A percentile compares a stretch with the other conserved stretches of the same genome.
These are phyloP conservation scores for Leucopternis melanops DNA, from an alignment of 2,113 vertebrate genomes.

Conservation along the genomic window DNA sequence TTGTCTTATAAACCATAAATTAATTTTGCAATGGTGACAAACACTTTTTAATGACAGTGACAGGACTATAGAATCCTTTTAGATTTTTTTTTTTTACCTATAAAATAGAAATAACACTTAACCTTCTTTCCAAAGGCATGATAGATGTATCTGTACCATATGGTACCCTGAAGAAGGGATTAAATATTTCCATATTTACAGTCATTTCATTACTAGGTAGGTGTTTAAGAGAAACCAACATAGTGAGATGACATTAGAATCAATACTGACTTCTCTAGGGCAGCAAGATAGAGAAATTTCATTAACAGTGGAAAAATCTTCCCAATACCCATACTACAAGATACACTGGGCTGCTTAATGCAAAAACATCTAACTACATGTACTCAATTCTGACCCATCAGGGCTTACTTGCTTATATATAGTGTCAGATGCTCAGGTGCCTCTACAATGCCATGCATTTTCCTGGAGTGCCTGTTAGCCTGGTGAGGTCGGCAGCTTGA, in stretches of 20 bases:
- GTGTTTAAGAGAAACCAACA: not conserved
- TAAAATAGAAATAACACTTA: not conserved
- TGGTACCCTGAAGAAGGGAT: not conserved
- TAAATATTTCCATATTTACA: not conserved
- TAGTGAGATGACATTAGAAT: not conserved
- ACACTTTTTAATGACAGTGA: not conserved
- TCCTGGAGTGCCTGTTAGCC: not conserved
- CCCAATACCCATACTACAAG: not conserved
- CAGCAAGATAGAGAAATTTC: not conserved
- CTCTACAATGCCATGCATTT: not conserved
- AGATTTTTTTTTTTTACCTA: not conserved
- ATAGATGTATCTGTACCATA: not conserved
- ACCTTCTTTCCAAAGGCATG: not conserved
- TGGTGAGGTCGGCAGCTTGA: not conserved
- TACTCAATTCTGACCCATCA: not conserved
- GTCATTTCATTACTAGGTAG: not conserved
- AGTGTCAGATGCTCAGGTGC: not conserved
- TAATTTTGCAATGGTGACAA: not conserved
- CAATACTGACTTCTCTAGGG: not conserved
- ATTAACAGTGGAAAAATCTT: not conserved
- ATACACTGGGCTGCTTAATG: not conserved
- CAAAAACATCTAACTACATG: not conserved
- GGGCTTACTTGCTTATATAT: not conserved
- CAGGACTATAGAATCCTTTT: not conserved
- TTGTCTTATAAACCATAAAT: not conserved